Evolutionary conservation across 2,113 vertebrate genomes (phyloP).

Genomic region (Cyprinodon tularosa): DNA sequence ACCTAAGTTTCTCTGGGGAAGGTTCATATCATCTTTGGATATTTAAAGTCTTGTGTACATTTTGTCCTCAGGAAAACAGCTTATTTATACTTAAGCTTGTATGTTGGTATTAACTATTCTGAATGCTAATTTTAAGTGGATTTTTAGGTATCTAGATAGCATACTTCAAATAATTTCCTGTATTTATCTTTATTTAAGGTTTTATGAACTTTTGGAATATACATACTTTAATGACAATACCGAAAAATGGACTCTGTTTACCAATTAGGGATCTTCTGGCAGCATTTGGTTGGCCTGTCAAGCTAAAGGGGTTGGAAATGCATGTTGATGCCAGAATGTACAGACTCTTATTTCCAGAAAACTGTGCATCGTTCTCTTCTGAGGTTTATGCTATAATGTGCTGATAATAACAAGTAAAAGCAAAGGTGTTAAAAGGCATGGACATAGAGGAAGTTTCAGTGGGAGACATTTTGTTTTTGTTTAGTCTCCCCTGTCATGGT

Average conservation of each 20-base stretch:
- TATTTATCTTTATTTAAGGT: not conserved
- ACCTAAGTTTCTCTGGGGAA: not conserved
- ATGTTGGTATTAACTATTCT: not conserved
- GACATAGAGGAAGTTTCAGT: slow-evolving; percentile 40
- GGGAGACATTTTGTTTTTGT: slow-evolving; percentile 53
- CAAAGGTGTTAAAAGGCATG: slow-evolving; percentile 2
- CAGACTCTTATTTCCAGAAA: not conserved
- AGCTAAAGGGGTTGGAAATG: not conserved
- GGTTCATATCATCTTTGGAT: no score
- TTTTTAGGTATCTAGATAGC: not conserved
- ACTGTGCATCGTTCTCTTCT: not conserved
- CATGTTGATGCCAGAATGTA: not conserved
- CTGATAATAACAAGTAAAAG: slow-evolving; percentile 17
- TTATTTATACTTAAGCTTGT: not conserved
- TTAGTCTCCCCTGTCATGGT: slow-evolving; percentile 67
- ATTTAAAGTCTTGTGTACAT: not conserved
- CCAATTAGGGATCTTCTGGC: not conserved
- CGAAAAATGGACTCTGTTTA: not conserved
- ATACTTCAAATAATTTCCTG: no score
- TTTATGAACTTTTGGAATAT: not conserved
- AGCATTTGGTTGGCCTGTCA: not conserved
- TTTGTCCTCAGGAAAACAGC: not conserved
- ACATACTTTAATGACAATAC: not conserved
- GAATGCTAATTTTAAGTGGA: not conserved
- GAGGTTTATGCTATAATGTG: not conserved